A percentile compares a stretch with the other conserved stretches of the same genome.
These are phyloP conservation scores for Troilus luridus DNA, from an alignment of 2,888 invertebrate genomes.

Conservation along the genomic window DNA sequence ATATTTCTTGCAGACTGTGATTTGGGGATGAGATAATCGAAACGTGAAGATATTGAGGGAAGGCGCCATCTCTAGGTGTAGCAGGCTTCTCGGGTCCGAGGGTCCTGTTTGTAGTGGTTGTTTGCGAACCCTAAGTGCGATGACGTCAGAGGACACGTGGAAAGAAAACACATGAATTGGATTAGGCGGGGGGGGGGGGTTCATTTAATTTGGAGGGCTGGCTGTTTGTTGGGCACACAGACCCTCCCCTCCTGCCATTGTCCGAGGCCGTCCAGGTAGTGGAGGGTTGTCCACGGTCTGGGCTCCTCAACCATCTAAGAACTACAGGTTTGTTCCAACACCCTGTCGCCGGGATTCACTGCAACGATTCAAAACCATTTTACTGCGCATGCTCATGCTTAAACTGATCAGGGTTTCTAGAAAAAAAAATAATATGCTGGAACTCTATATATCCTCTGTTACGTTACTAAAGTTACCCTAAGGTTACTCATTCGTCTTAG, in stretches of 20 bases:
- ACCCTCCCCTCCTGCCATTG: background rate
- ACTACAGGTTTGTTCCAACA: too few species aligned
- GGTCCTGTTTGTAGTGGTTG: background rate
- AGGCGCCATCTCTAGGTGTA: background rate
- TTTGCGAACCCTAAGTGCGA: conserved; percentile 3
- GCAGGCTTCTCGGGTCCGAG: background rate
- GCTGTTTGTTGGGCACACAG: conserved; percentile 4
- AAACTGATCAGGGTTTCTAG: too few species aligned
- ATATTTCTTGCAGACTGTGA: too few species aligned
- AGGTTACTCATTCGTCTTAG: too few species aligned
- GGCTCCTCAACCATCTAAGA: background rate
- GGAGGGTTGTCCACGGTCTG: background rate
- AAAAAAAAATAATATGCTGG: too few species aligned
- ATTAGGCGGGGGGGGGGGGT: background rate
- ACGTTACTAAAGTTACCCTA: too few species aligned
- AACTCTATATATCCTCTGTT: too few species aligned
- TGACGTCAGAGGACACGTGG: conserved; percentile 30
- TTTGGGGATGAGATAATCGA: too few species aligned
- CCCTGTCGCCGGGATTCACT: too few species aligned
- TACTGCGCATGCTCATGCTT: too few species aligned
- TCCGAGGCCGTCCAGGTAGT: background rate
- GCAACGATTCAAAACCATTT: too few species aligned
- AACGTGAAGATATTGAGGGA: background rate
- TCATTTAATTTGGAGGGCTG: conserved; percentile 19
- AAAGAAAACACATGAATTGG: conserved; percentile 37